These are phyloP conservation scores for Graptemys geographica DNA, from an alignment of 2,797 vertebrate genomes.

Conservation along the genomic window DNA sequence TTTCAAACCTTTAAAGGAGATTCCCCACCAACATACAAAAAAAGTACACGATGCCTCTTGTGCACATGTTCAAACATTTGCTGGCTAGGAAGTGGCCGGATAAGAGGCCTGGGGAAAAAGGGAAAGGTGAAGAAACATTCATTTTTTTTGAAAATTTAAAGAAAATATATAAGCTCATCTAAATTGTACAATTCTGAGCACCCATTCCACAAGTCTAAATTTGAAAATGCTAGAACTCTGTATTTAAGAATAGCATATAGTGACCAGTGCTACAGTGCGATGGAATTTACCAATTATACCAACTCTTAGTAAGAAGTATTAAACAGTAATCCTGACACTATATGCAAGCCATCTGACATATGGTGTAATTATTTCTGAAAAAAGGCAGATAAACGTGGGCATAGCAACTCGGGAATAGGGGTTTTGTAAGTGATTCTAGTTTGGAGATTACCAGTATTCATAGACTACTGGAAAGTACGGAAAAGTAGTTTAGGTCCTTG, in stretches of 20 bases:
- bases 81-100: constrained; percentile 88
- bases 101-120: constrained; percentile 82
- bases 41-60: constrained; percentile 88
- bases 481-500: not conserved
- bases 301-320: not conserved
- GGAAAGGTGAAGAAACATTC: not conserved
- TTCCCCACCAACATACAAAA: constrained; percentile 92
- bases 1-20: constrained; percentile 91
- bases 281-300: not conserved
- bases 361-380: not conserved
- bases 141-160: not conserved
- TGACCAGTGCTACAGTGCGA: not conserved
- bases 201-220: no score
- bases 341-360: not conserved
- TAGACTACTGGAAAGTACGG: not conserved
- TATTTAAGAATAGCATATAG: not conserved
- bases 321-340: not conserved
- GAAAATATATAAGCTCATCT: not conserved
- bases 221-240: not conserved
- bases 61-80: constrained; percentile 93
- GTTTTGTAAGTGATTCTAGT: not conserved
- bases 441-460: not conserved
- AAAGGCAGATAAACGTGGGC: not conserved
- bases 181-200: not conserved
- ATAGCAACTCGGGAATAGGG: no score